Evolutionary conservation across 2,888 invertebrate species (phyloP).

Genomic region (Drosophila multiciliata): DNA sequence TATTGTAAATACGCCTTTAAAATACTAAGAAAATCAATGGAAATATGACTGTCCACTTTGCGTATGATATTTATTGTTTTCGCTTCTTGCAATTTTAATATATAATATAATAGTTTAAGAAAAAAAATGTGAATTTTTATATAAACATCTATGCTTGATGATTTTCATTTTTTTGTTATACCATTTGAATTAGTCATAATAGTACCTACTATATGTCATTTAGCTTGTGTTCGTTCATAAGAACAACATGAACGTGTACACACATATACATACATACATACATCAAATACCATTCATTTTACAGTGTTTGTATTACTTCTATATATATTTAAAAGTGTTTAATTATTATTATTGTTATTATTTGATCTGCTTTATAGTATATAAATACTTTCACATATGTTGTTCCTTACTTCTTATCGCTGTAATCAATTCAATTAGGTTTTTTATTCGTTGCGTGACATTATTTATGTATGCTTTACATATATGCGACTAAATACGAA

Average conservation of each 20-base stretch:
- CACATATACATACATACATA: conserved; percentile 43
- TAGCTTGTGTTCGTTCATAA: conserved; percentile 46
- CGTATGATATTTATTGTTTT: conserved; percentile 77
- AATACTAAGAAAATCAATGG: conserved; percentile 8
- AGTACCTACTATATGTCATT: conserved; percentile 35
- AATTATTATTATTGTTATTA: conserved; percentile 27
- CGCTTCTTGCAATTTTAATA: conserved; percentile 65
- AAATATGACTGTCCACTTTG: conserved; percentile 50
- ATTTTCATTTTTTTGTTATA: conserved; percentile 15
- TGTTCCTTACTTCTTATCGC: conserved; percentile 49
- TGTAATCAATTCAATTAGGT: conserved; percentile 42
- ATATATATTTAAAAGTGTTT: conserved; percentile 30
- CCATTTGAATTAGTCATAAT: conserved; percentile 24
- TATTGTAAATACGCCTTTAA: background rate
- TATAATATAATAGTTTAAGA: conserved; percentile 67
- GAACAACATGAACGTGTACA: conserved; percentile 62
- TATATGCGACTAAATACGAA: conserved; percentile 37
- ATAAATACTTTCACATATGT: conserved; percentile 65
- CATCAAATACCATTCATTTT: conserved; percentile 49
- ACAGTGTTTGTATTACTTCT: conserved; percentile 21
- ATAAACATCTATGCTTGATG: conserved; percentile 37
- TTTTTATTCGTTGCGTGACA: conserved; percentile 63
- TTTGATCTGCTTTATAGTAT: conserved; percentile 45
- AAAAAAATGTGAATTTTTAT: conserved; percentile 62
- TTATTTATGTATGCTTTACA: conserved; percentile 34